Evolutionary conservation across 2,797 vertebrate genomes (phyloP).

Genomic region (Poliocrania exsul): DNA sequence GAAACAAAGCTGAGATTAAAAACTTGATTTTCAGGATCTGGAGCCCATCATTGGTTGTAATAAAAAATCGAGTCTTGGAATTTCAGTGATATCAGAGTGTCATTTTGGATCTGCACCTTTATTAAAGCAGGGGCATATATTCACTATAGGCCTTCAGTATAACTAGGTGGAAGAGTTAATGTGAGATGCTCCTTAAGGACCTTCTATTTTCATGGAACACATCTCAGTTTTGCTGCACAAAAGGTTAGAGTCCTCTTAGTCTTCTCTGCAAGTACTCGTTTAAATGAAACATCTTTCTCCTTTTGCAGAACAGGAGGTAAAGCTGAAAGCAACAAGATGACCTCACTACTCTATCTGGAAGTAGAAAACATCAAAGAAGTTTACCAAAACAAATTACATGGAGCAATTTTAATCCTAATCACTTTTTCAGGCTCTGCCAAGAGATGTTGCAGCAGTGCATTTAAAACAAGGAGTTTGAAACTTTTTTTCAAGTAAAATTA

Average conservation of each 20-base stretch:
- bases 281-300: neutral
- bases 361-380: neutral
- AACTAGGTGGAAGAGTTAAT: neutral
- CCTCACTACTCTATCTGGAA: neutral
- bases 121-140: neutral
- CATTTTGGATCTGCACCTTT: neutral
- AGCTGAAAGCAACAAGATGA: neutral
- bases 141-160: neutral
- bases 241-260: neutral
- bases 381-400: neutral
- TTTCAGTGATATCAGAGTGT: neutral
- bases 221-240: neutral
- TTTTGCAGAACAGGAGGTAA: neutral
- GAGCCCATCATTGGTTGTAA: neutral
- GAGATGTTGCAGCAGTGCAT: neutral
- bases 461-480: neutral
- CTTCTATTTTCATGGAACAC: neutral
- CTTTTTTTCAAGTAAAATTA: neutral
- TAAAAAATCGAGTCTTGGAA: neutral
- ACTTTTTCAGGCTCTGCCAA: neutral
- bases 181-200: neutral
- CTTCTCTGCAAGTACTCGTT: neutral
- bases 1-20: neutral
- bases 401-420: neutral
- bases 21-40: neutral